These are phyloP conservation scores for Camelus bactrianus DNA, from an alignment of 2,113 vertebrate genomes.

Conservation along the genomic window DNA sequence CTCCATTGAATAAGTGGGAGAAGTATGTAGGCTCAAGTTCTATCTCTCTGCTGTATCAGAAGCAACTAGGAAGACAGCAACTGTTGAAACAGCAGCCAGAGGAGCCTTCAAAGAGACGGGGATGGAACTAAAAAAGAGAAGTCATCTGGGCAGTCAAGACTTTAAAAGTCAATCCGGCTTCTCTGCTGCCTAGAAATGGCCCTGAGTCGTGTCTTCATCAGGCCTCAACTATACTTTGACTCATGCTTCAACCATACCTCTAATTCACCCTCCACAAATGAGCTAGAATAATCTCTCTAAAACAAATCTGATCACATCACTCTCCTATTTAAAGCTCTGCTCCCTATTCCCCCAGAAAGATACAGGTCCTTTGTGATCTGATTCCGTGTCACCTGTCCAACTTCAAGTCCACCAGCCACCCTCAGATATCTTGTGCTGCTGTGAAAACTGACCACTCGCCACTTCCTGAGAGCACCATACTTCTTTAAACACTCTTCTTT, in stretches of 20 bases:
- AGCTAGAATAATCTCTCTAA: neutral
- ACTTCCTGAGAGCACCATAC: neutral
- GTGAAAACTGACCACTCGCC: neutral
- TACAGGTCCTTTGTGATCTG: neutral
- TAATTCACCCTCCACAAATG: neutral
- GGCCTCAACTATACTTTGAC: neutral
- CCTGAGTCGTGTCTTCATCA: neutral
- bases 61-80: neutral
- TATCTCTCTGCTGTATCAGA: neutral
- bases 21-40: neutral
- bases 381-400: neutral
- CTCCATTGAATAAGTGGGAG: neutral
- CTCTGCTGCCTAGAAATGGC: neutral
- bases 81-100: neutral
- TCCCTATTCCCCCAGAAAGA: neutral
- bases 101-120: neutral
- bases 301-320: neutral
- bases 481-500: neutral
- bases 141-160: neutral
- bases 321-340: neutral
- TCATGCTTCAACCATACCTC: neutral
- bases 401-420: neutral
- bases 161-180: neutral
- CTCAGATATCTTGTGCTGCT: neutral
- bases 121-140: neutral